Base-by-base conservation (phyloP, 2,888 invertebrate species). In the Cerastis leucographa region DNA sequence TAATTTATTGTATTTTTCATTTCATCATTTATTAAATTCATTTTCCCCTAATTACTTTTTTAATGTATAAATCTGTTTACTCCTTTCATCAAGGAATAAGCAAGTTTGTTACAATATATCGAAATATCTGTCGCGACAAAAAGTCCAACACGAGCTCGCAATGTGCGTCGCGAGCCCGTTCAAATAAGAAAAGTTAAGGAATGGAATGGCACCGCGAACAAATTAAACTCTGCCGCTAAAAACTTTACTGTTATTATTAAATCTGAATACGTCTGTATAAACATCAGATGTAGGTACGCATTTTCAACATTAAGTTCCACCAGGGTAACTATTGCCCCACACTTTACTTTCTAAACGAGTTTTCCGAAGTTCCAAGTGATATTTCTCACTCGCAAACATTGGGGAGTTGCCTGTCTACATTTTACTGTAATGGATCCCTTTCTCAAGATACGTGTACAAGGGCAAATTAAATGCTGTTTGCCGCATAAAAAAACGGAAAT, bases 121-220 rank as follows among this genome's bases (percentile, higher is more conserved):
- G 66, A 64, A 76, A 75, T 78, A 74, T 71, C 59, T 59, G 77
- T 65, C 71, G 61, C 29, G 65, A 74, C 83, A 80, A 82, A 83
- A 86, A 82, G 78, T 73, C 70, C 73, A 84, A 83, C 51, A 68
- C 71, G 51, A 81, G 68, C 71, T 12, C 56, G 68, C 46, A 54
- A 73, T 76, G 72, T 70, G 74, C 79, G 84, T 51, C 76, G 79
- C 62, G 51, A 75, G 66, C 17, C 67, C 69, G 54, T 69, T 78
- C 78, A 85, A 87, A 84, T 88, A 88, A 88, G 76, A 85, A 85
- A 85, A 86, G 77, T 83, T 87, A 67, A 74, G 35, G 35, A 78
- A 49, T 78, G 75, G 68, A 82, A 80, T 78, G 76, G 73, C 75
- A 70, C 67, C 66, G 71, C 44, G 61, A 46, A 77, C 74, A 78